These are phyloP conservation scores for Belonocnema kinseyi DNA, from an alignment of 1,140 invertebrate species.

Conservation along the genomic window DNA sequence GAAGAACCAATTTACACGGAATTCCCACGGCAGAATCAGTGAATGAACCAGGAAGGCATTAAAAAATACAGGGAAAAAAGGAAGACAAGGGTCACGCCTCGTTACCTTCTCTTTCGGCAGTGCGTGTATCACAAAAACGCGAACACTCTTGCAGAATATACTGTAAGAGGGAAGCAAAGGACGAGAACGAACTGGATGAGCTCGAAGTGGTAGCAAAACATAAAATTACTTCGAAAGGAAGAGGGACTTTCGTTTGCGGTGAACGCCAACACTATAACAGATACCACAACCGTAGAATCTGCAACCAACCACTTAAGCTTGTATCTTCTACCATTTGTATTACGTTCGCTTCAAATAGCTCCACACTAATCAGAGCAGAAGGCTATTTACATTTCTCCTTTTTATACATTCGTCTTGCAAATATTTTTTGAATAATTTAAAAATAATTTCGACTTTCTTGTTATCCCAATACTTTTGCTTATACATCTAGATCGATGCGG, in stretches of 20 bases:
- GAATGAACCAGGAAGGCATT: conserved; percentile 20
- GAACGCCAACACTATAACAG: conserved; percentile 56
- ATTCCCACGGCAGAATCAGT: conserved; percentile 10
- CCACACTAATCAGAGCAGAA: background rate
- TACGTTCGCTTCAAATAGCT: background rate
- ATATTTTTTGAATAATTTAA: background rate
- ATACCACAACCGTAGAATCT: conserved; percentile 39
- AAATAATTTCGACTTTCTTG: background rate
- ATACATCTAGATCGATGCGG: too few relatives aligned
- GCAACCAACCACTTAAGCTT: conserved; percentile 1
- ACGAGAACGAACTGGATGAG: conserved; percentile 35
- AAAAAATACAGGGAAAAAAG: conserved; percentile 45
- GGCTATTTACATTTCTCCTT: background rate
- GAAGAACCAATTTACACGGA: conserved; percentile 14
- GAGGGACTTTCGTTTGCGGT: conserved; percentile 73
- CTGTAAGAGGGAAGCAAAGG: conserved; percentile 43
- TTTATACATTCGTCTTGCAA: background rate
- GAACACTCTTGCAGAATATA: conserved; percentile 23
- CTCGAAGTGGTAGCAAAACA: conserved; percentile 59
- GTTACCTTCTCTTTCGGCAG: conserved; percentile 60
- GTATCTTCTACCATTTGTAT: background rate
- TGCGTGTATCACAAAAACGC: conserved; percentile 46
- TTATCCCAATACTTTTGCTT: background rate
- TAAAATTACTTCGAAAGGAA: conserved; percentile 72
- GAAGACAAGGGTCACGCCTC: conserved; percentile 63